A percentile compares a stretch with the other conserved stretches of the same genome.
Conservation (phyloP, 1,140 invertebrate genomes). For the Papilio dardanus region DNA sequence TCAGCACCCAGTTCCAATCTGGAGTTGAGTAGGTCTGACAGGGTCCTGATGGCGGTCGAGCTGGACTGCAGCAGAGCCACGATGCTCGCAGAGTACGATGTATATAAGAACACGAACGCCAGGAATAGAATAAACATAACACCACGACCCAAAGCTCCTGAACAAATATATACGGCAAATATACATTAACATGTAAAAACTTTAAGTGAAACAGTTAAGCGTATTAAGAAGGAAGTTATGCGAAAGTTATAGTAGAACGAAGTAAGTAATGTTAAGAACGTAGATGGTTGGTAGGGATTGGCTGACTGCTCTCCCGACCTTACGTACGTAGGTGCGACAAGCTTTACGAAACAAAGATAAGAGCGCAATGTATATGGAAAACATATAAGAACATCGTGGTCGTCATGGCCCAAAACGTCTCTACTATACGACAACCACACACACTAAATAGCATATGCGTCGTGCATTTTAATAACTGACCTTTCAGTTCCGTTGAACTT, state of each 20-base stretch:
- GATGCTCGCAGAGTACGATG: slow-evolving; percentile 86
- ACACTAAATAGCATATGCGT: slow-evolving; percentile 45
- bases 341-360: too few species aligned
- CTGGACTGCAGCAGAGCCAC: slow-evolving; percentile 85
- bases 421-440: not conserved
- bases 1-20: slow-evolving; percentile 83
- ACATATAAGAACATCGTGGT: not conserved
- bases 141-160: slow-evolving; percentile 73
- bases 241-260: too few species aligned
- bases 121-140: slow-evolving; percentile 80
- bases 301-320: too few species aligned
- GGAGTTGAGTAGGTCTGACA: slow-evolving; percentile 83
- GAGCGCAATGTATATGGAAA: not conserved
- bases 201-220: not conserved
- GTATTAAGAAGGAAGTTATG: too few species aligned
- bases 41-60: slow-evolving; percentile 83
- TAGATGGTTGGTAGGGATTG: too few species aligned
- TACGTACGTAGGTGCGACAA: too few species aligned
- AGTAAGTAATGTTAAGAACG: not conserved
- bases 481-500: slow-evolving; percentile 72
- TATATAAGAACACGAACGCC: slow-evolving; percentile 80
- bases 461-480: slow-evolving; percentile 48
- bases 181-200: slow-evolving; percentile 44
- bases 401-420: slow-evolving; percentile 14
- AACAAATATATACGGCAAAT: slow-evolving; percentile 61